phyloP scores from a whole-genome alignment of 2,113 vertebrate genomes.

The Connochaetes taurinus region DNA sequence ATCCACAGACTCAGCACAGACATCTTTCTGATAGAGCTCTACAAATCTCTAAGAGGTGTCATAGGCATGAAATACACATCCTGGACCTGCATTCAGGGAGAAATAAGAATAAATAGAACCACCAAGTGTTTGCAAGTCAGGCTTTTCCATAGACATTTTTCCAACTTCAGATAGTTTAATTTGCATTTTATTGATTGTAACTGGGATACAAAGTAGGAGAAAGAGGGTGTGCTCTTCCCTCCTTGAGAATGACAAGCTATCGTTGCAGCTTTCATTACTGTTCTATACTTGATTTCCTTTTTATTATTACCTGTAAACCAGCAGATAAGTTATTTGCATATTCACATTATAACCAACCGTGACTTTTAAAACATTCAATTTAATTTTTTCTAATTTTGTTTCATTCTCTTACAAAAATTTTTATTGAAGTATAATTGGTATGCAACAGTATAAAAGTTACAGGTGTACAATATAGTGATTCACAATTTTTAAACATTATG shows the following conservation, averaged over 20 bases:
- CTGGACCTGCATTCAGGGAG: not conserved
- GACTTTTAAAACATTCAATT: not conserved
- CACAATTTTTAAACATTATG: not conserved
- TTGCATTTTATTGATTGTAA: not conserved
- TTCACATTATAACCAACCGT: not conserved
- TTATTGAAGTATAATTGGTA: not conserved
- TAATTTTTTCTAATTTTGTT: not conserved
- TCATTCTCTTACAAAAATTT: not conserved
- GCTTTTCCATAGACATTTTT: not conserved
- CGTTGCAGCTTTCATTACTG: not conserved
- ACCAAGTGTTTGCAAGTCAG: not conserved
- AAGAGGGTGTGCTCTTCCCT: not conserved
- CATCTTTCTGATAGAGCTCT: not conserved
- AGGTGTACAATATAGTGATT: not conserved
- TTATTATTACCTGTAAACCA: not conserved
- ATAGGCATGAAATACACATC: rapidly evolving
- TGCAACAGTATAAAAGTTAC: not conserved
- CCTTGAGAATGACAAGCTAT: not conserved
- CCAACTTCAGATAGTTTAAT: not conserved
- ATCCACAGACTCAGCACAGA: not conserved
- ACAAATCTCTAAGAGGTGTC: not conserved
- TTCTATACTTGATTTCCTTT: not conserved
- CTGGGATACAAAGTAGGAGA: not conserved
- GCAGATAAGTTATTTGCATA: not conserved
- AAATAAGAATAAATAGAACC: not conserved